A percentile compares a stretch with the other conserved stretches of the same genome.
phyloP scores from a whole-genome alignment of 2,113 vertebrate genomes.

The Cercocebus atys region DNA sequence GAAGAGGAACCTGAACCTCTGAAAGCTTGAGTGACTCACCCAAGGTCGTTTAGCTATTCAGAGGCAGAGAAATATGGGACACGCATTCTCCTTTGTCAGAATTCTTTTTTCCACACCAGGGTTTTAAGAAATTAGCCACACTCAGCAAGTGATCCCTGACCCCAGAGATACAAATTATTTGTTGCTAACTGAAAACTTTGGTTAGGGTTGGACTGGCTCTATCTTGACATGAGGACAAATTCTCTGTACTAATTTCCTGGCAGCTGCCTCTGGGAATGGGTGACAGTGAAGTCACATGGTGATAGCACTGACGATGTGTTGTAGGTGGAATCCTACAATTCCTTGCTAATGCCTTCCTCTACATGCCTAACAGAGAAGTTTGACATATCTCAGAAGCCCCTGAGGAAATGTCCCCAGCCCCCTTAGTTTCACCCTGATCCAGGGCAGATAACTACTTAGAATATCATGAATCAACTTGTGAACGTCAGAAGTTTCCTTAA shows the following conservation, averaged over 20 bases:
- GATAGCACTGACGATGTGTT: neutral
- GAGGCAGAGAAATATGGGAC: neutral
- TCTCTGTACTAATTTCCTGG: neutral
- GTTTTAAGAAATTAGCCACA: neutral
- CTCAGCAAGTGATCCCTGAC: neutral
- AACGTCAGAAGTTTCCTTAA: neutral
- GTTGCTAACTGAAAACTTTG: conserved; percentile 6
- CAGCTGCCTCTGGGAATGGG: neutral
- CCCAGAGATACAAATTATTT: conserved; percentile 23
- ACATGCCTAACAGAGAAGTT: neutral
- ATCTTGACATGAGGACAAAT: neutral
- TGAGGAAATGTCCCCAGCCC: neutral
- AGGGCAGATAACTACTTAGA: neutral
- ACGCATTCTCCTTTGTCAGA: neutral
- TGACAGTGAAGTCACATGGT: neutral
- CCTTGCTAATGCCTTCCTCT: neutral
- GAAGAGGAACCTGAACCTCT: neutral
- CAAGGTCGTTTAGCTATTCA: neutral
- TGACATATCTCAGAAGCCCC: neutral
- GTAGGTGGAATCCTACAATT: neutral
- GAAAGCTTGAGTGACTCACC: neutral
- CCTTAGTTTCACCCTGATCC: neutral
- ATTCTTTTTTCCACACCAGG: neutral
- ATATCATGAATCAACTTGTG: neutral
- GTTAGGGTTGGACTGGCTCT: neutral